Conservation (phyloP, 2,888 invertebrate species). For the Leptinotarsa rubiginosa region DNA sequence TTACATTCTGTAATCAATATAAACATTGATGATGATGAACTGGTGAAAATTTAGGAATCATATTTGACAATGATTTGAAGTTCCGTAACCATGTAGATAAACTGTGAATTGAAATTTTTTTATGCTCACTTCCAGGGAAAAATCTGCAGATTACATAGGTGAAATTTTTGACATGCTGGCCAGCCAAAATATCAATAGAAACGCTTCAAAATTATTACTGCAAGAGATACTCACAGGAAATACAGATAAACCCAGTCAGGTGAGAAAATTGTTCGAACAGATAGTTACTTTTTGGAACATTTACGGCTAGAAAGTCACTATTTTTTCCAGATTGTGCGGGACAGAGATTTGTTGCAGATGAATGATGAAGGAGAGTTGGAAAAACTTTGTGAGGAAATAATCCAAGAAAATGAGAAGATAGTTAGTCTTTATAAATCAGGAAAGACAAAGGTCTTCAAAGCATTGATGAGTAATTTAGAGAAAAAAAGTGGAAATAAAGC, state of each 20-base stretch:
- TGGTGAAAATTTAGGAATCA: no score
- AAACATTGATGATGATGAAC: no score
- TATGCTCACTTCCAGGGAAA: constrained; percentile 60
- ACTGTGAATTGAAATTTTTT: not conserved
- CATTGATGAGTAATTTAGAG: constrained; percentile 73
- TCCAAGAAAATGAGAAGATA: constrained; percentile 75
- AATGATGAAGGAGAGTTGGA: constrained; percentile 72
- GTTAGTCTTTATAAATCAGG: constrained; percentile 77
- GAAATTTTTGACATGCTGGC: constrained; percentile 75
- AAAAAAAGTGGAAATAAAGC: constrained; percentile 73
- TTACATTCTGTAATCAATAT: no score
- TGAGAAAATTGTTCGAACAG: constrained; percentile 49
- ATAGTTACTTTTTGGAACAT: not conserved
- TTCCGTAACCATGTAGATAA: no score
- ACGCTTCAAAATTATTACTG: constrained; percentile 70
- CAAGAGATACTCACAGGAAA: constrained; percentile 66
- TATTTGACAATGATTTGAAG: no score
- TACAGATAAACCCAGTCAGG: constrained; percentile 63
- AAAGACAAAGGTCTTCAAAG: constrained; percentile 76
- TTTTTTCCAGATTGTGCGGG: constrained; percentile 69
- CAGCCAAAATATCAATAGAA: constrained; percentile 72
- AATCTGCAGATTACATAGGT: constrained; percentile 70
- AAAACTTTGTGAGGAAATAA: constrained; percentile 71
- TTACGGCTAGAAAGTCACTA: not conserved
- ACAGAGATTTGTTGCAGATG: constrained; percentile 76